Percentiles rank a stretch among this genome's conserved stretches.
Evolutionary conservation across 2,888 invertebrate genomes (phyloP).

Genomic region (Drosophila prostipennis): DNA sequence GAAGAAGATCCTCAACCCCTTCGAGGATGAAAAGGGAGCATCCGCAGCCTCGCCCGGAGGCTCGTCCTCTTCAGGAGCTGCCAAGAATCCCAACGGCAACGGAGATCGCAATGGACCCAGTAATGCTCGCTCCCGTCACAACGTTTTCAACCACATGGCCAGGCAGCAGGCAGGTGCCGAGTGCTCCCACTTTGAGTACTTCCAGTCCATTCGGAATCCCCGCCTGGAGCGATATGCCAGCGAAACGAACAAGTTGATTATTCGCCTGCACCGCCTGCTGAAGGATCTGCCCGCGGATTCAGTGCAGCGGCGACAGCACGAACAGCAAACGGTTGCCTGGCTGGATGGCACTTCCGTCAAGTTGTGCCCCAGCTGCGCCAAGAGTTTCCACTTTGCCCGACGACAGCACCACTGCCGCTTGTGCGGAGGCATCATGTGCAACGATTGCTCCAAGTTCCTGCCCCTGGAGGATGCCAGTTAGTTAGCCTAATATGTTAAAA

Average conservation of each 20-base stretch:
- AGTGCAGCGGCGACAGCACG: slow-evolving; percentile 89
- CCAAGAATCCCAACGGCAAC: slow-evolving; percentile 30
- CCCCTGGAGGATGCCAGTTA: slow-evolving; percentile 91
- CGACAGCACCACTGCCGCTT: slow-evolving; percentile 98
- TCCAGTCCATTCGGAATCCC: slow-evolving; percentile 88
- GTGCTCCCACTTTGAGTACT: slow-evolving; percentile 89
- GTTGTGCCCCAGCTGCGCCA: slow-evolving; percentile 95
- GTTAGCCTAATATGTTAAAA: slow-evolving; percentile 69
- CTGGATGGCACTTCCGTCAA: slow-evolving; percentile 95
- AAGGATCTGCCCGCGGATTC: slow-evolving; percentile 91
- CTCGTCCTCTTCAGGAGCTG: slow-evolving; percentile 5
- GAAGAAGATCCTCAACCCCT: slow-evolving; percentile 91
- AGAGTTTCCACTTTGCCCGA: slow-evolving; percentile 93
- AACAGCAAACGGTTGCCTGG: slow-evolving; percentile 94
- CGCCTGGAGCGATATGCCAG: slow-evolving; percentile 94
- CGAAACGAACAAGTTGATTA: slow-evolving; percentile 97
- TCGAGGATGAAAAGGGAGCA: slow-evolving; percentile 86
- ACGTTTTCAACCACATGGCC: slow-evolving; percentile 77
- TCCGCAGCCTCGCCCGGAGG: slow-evolving; percentile 13
- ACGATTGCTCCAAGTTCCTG: slow-evolving; percentile 95
- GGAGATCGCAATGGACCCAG: slow-evolving; percentile 39
- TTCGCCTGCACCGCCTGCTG: slow-evolving; percentile 95
- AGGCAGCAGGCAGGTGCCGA: slow-evolving; percentile 84
- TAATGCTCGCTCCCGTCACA: slow-evolving; percentile 69
- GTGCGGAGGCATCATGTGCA: slow-evolving; percentile 96